Evolutionary conservation across 2,113 vertebrate genomes (phyloP).

Genomic region (Bubo blakistoni): DNA sequence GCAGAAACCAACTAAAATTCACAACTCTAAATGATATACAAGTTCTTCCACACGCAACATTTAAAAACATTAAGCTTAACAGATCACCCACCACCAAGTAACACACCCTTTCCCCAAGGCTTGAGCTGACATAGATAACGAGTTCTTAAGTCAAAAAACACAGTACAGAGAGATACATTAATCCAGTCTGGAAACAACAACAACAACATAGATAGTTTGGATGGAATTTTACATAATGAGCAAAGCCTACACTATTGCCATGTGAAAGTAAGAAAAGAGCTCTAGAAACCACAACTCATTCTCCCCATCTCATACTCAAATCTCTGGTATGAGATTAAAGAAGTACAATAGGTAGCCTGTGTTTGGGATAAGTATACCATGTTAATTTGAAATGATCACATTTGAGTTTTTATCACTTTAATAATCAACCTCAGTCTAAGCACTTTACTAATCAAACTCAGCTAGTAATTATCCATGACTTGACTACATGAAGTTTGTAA

Average conservation of each 20-base stretch:
- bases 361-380: neutral
- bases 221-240: neutral
- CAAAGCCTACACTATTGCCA: neutral
- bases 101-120: neutral
- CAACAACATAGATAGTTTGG: neutral
- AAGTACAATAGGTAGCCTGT: neutral
- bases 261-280: neutral
- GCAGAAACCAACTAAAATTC: neutral
- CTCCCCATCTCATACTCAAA: neutral
- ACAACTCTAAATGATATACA: neutral
- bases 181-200: neutral
- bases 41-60: neutral
- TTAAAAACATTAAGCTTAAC: neutral
- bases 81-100: accelerated
- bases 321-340: neutral
- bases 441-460: neutral
- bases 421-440: neutral
- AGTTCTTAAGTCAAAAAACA: neutral
- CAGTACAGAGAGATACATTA: neutral
- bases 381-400: neutral
- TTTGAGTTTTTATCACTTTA: neutral
- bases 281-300: neutral
- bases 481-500: neutral
- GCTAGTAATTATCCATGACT: neutral
- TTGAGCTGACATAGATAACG: neutral